Base-by-base conservation (phyloP, 2,888 invertebrate species). In the Andrena bicolor region DNA sequence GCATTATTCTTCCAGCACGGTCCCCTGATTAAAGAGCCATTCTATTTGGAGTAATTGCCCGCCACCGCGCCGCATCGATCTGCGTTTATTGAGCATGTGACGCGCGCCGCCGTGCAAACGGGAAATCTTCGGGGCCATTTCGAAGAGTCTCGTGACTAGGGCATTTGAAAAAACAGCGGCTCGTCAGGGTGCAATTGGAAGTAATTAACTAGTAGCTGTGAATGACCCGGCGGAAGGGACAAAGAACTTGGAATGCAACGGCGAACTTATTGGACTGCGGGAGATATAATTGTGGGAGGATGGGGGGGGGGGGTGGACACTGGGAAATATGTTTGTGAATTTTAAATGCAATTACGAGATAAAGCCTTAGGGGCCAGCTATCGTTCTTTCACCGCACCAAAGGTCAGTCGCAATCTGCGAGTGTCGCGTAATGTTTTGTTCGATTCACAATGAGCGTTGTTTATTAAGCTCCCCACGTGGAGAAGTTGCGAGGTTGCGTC, bases 321-420 rank as follows among this genome's bases (percentile, higher is more conserved):
- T 41, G 16, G 41, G 41, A 41, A 41, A 41, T 41, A 41, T 41
- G 41, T 41, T 41, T 41, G 41, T 51, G 51, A 51, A 51, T 51
- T 51, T 51, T 51, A 51, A 51, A 51, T 2, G 51, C n/a, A 51
- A n/a, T 51, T 51, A 51, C 51, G 51, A 51, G n/a, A 20, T 51
- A 51, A n/a, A n/a, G 51, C 8, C 8, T 51, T 8, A 51, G 20
- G 51, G 71, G 78, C 35, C 48, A 41, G 35, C 78, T 68, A 68
- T 61, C 60, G 51, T 51, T 26, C 71, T 60, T 51, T 51, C 51
- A 51, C 20, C 20, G 51, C 20, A n/a, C 20, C 51, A 51, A 51
- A 51, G 51, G 51, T 51, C 51, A 51, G 51, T 20, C 7, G n/a
- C 2, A 20, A 20, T 20, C 51, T 51, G 51, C 51, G 20, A 20